phyloP scores from a whole-genome alignment of 2,113 vertebrate species.

The Prolemur simus region DNA sequence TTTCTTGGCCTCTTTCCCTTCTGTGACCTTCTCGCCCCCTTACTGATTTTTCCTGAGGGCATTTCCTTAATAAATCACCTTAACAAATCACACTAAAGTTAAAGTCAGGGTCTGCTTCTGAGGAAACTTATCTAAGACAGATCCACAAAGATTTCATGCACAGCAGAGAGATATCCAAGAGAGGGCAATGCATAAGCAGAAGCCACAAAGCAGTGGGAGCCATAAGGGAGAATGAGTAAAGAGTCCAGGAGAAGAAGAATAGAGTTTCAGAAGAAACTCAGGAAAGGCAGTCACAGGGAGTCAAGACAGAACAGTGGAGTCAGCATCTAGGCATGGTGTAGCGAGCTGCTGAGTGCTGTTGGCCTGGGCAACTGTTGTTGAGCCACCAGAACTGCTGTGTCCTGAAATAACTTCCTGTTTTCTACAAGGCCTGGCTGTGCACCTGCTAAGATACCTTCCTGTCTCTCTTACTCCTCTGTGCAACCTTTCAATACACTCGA shows the following conservation, averaged over 20 bases:
- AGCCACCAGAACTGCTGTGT: neutral
- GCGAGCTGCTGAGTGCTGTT: neutral
- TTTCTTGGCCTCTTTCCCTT: neutral
- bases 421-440: neutral
- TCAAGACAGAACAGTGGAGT: neutral
- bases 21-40: neutral
- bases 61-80: neutral
- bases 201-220: neutral
- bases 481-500: neutral
- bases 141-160: neutral
- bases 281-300: neutral
- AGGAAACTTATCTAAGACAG: neutral
- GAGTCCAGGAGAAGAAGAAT: neutral
- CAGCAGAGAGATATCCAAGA: neutral
- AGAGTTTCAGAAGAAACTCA: neutral
- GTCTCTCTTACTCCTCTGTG: neutral
- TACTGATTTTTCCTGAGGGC: neutral
- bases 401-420: constrained; percentile 53
- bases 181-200: neutral
- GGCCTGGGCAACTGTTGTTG: neutral
- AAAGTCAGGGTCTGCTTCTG: neutral
- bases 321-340: neutral
- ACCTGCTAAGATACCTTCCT: neutral
- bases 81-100: neutral
- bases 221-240: neutral